Evolutionary conservation across 2,113 vertebrate species (phyloP).

Genomic region (Corvus cornix): DNA sequence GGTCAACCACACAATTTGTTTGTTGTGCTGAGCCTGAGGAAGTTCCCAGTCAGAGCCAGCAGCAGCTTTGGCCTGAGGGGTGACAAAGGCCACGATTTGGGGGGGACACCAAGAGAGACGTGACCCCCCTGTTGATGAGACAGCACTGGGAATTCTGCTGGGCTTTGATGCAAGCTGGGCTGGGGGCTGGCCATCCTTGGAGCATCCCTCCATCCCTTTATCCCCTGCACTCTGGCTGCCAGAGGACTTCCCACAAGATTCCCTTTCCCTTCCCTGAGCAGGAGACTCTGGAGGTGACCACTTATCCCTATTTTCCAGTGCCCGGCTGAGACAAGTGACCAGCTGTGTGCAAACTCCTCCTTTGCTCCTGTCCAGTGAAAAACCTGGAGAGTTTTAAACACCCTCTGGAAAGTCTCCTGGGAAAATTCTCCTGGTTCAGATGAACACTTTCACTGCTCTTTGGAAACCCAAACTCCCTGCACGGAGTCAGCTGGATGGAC

Average conservation of each 20-base stretch:
- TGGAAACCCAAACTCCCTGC: neutral
- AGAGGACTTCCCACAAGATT: neutral
- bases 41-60: neutral
- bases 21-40: neutral
- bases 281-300: neutral
- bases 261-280: neutral
- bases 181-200: neutral
- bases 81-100: accelerated
- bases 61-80: neutral
- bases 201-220: neutral
- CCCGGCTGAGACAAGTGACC: neutral
- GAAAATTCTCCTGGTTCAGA: neutral
- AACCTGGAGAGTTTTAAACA: neutral
- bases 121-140: neutral
- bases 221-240: neutral
- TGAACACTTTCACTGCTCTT: neutral
- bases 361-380: neutral
- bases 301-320: accelerated
- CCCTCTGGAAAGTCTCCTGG: neutral
- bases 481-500: neutral
- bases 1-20: slow-evolving; percentile 37
- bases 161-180: neutral
- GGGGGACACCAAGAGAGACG: neutral
- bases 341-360: neutral
- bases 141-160: neutral